Evolutionary conservation across 2,888 invertebrate species (phyloP), one percentile per base, ranked within the genome.

Genomic region (Crepidodera aurea): DNA sequence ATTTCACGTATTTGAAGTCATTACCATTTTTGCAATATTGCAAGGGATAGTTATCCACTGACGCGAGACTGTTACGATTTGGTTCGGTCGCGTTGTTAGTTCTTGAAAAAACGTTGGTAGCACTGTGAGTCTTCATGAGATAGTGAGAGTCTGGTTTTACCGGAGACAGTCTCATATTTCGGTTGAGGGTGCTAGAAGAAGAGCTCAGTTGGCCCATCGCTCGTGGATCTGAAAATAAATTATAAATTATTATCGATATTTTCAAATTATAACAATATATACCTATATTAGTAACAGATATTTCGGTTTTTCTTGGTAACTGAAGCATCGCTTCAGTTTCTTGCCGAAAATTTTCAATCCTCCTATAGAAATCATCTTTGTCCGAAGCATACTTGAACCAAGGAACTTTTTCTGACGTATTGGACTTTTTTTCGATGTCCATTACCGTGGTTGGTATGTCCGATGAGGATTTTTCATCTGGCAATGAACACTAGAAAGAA

Each of bases 321-420:
- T 78, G 76, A 79, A 92, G 79, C 83, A 90, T 87, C 57, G 90
- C 87, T 79, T 89, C 87, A 1, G 91, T 88, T 80, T 92, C 92
- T 76, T 90, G 84, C 76, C 90, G 90, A 79, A 92, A 90, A 77
- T 90, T 87, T 73, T 88, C 84, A 58, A 88, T 85, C 65, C 88
- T 82, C 73, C 90, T 87, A 69, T 88, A 87, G 5, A 88, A 76
- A n/a, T 87, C 66, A 82, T 85, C 70, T 82, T 84, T 71, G 82
- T 84, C 75, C 84, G 83, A 71, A 84, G 86, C 56, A 84, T 85
- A 78, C 87, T 90, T 72, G 87, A 87, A 78, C 84, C 82, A 71
- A 50, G 84, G 64, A 82, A 73, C 69, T 81, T 80, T 59, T 80
- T 84, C 75, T 12, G 65, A 37, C 13, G 71, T 54, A 50, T 65